A percentile compares a stretch with the other conserved stretches of the same genome.
Evolutionary conservation across 2,113 vertebrate genomes (phyloP).

Genomic region (Alligator mississippiensis): DNA sequence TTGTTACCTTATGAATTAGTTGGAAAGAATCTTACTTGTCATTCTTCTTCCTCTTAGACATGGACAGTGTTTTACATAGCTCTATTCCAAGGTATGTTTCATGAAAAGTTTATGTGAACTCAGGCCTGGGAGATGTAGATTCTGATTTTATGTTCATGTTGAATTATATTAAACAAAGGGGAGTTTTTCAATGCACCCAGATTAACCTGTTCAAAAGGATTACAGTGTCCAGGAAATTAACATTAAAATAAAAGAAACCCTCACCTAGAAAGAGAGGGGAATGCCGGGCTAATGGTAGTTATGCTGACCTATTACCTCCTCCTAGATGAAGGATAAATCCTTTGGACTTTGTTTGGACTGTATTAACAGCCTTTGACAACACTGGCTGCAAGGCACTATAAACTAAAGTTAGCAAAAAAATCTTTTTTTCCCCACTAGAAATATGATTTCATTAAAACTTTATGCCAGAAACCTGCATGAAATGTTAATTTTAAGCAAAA

Average conservation of each 20-base stretch:
- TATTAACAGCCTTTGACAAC: not conserved
- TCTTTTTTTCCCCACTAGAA: not conserved
- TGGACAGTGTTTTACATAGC: not conserved
- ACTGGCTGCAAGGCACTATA: not conserved
- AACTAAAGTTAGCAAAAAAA: not conserved
- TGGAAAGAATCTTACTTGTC: not conserved
- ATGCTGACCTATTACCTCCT: not conserved
- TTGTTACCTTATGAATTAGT: not conserved
- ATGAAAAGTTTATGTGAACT: not conserved
- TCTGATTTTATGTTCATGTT: not conserved
- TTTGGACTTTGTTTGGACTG: not conserved
- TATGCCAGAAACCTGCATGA: not conserved
- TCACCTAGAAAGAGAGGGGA: not conserved
- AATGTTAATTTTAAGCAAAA: not conserved
- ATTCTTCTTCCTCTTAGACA: not conserved
- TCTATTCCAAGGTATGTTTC: not conserved
- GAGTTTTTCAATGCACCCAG: not conserved
- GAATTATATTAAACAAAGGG: not conserved
- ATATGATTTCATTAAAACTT: not conserved
- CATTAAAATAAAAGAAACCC: not conserved
- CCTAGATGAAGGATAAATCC: not conserved
- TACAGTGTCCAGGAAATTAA: not conserved
- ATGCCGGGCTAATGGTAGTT: not conserved
- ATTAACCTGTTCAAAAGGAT: not conserved
- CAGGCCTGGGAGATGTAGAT: no score